These are phyloP conservation scores for Rhopalosiphum maidis DNA, from an alignment of 1,140 invertebrate genomes.

Conservation along the genomic window DNA sequence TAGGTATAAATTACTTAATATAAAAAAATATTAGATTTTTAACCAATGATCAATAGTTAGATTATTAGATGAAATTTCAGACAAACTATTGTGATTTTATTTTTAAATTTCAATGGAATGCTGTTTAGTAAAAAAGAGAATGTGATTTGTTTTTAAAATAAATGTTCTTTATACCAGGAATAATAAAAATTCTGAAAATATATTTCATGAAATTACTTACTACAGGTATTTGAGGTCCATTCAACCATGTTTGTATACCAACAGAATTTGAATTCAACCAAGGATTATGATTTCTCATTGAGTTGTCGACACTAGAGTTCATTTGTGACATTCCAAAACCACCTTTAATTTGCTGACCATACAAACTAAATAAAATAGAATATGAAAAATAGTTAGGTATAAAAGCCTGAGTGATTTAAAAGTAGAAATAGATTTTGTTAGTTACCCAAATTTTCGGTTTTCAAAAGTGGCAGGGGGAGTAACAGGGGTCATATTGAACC, in stretches of 20 bases:
- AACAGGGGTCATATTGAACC: constrained; percentile 46
- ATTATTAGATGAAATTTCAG: too few species aligned
- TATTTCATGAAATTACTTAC: constrained; percentile 9
- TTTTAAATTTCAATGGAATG: too few species aligned
- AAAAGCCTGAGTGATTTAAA: not conserved
- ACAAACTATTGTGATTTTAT: not conserved
- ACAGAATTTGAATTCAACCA: constrained; percentile 50
- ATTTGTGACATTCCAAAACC: constrained; percentile 56
- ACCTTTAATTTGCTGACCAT: constrained; percentile 51
- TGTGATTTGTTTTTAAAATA: not conserved
- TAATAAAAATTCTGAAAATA: not conserved
- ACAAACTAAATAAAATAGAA: constrained; percentile 43
- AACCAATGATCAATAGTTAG: too few species aligned
- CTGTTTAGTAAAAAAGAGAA: too few species aligned
- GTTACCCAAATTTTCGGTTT: constrained; percentile 42
- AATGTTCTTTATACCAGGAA: not conserved
- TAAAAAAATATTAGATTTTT: not conserved
- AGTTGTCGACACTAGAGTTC: constrained; percentile 46
- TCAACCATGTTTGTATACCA: constrained; percentile 54
- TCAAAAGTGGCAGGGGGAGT: constrained; percentile 44
- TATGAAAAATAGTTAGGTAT: not conserved
- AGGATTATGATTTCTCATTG: constrained; percentile 48
- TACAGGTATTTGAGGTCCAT: constrained; percentile 43
- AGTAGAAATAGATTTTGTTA: not conserved
- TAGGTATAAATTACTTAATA: not conserved